Conservation (phyloP, 2,113 vertebrate species). For the Chloropsis cyanopogon region DNA sequence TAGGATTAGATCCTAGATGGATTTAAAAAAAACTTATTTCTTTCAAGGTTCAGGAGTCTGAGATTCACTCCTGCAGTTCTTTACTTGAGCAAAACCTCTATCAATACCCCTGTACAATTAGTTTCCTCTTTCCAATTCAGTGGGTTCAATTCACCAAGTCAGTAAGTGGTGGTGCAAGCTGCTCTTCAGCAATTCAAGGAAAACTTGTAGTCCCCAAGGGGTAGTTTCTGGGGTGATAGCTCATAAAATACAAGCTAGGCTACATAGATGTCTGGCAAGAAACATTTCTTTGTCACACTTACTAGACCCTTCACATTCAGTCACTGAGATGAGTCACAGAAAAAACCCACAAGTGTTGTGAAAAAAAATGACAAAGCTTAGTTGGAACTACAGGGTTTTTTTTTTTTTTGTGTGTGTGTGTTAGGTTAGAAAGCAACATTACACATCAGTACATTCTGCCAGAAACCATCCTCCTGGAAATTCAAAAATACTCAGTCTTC, state of each 20-base stretch:
- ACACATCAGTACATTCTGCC: not conserved
- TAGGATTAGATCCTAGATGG: not conserved
- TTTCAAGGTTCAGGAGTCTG: not conserved
- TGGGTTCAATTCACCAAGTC: not conserved
- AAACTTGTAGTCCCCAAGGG: not conserved
- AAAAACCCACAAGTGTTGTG: conserved; percentile 28
- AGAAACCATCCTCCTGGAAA: conserved; percentile 56
- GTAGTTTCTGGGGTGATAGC: not conserved
- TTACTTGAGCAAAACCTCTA: not conserved
- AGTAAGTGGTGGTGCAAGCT: not conserved
- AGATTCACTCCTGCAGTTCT: not conserved
- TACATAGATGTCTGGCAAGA: not conserved
- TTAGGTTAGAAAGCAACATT: conserved; percentile 24
- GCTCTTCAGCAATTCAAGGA: not conserved
- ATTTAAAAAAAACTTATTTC: not conserved
- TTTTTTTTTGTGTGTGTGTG: not conserved
- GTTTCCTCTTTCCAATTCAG: not conserved
- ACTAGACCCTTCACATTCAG: conserved; percentile 26
- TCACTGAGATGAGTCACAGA: conserved; percentile 47
- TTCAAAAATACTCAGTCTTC: not conserved
- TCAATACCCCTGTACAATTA: not conserved
- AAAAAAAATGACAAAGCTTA: conserved; percentile 4
- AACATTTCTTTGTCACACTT: not conserved
- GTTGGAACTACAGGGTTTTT: conserved; percentile 14
- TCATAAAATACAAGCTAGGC: not conserved